Evolutionary conservation across 2,113 vertebrate species (phyloP), one percentile per base, ranked within the genome.

Genomic region (Rhea americana): DNA sequence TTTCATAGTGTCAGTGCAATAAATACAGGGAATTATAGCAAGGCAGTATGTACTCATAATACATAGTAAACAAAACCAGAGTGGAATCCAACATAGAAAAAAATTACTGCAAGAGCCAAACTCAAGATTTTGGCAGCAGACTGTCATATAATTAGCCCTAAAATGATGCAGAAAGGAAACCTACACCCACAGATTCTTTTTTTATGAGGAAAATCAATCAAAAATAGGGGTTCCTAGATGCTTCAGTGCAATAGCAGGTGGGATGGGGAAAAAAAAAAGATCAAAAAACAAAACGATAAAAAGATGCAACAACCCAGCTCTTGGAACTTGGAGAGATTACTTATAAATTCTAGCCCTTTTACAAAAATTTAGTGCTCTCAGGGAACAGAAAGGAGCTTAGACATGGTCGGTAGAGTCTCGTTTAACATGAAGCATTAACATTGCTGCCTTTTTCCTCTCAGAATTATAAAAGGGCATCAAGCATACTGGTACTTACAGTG

Each of bases 381-480:
- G 26, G 63, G 45, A 72, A 5, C 26, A 25, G 63, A 48, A 45
- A 10, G 16, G 63, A n/a, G 7, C 10, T 76, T 15, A 25, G 5
- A 20, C 1, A 0, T 7, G 51, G 39, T 1, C 1, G 17, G 43
- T 13, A 19, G 5, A 6, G 30, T 7, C 25, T 28, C 13, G 17
- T 32, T 61, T 30, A 13, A n/a, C 41, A 15, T 1, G 3, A 9
- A 21, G 19, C 9, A 9, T 18, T 16, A 66, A 32, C 5, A 0
- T 5, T 3, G 13, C 37, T 19, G 22, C 50, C 13, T 28, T 25
- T 32, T 84, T 51, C 2, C 16, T 28, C 15, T n/a, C 41, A 9
- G 3, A 8, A 37, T 37, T 35, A 4, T 4, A 19, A 8, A 25
- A 11, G 25, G 24, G 30, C 20, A 15, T 2, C 7, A 0, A 2